A percentile compares a stretch with the other conserved stretches of the same genome.
Conservation (phyloP, 2,888 invertebrate species). For the Epirrhoe tristata region DNA sequence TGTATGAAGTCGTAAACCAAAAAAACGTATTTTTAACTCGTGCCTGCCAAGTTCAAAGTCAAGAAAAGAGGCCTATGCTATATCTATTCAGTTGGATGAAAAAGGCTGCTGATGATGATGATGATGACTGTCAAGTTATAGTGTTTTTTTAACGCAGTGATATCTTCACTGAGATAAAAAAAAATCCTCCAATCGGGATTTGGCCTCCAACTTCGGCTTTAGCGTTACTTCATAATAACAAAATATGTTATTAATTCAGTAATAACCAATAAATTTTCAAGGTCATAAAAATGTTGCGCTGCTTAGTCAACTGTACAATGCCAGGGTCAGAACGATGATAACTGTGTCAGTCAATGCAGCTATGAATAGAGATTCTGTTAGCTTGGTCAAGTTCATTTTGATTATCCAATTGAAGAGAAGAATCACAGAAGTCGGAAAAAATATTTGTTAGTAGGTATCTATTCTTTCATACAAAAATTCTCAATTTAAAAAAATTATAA, state of each 20-base stretch:
- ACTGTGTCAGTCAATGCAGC: constrained; percentile 74
- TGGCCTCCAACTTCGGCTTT: too few relatives aligned
- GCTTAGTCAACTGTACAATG: constrained; percentile 21
- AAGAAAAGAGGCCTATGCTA: too few relatives aligned
- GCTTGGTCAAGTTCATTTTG: constrained; percentile 76
- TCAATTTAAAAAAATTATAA: too few relatives aligned
- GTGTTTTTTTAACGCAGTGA: too few relatives aligned
- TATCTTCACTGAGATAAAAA: too few relatives aligned
- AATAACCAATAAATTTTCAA: background rate
- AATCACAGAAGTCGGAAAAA: background rate
- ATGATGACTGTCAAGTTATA: too few relatives aligned
- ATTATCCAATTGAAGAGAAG: constrained; percentile 34
- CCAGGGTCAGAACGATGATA: constrained; percentile 67
- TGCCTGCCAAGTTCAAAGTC: background rate
- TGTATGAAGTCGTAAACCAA: background rate
- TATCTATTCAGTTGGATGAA: too few relatives aligned
- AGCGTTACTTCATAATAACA: too few relatives aligned
- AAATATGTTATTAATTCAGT: too few relatives aligned
- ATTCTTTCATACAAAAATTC: background rate
- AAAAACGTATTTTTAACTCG: background rate
- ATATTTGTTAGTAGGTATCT: too few relatives aligned
- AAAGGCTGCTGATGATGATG: too few relatives aligned
- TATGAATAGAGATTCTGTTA: constrained; percentile 60
- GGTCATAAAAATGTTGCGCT: constrained; percentile 16
- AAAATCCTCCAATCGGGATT: too few relatives aligned